phyloP scores from a whole-genome alignment of 2,797 vertebrate genomes.

The Gallirallus australis region DNA sequence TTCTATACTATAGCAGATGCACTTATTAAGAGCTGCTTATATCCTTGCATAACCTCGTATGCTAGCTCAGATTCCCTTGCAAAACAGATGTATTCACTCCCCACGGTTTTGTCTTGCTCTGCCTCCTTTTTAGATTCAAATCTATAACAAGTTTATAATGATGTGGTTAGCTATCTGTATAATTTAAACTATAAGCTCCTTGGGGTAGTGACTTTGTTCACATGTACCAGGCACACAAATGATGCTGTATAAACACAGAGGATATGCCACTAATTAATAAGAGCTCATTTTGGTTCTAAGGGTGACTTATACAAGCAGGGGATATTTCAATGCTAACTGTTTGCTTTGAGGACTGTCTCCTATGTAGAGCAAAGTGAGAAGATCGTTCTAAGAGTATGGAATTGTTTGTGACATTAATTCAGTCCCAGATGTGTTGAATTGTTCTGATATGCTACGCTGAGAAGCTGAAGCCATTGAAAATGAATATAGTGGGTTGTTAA shows the following conservation, averaged over 20 bases:
- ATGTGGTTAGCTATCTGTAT: background rate
- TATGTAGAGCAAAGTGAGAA: background rate
- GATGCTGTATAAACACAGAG: background rate
- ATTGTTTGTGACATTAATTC: slow-evolving; percentile 48
- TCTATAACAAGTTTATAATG: slow-evolving; percentile 10
- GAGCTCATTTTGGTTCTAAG: background rate
- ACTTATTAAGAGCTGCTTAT: background rate
- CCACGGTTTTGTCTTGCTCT: background rate
- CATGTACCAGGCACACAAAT: background rate
- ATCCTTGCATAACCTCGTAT: background rate
- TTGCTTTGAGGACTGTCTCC: background rate
- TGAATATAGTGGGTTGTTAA: background rate
- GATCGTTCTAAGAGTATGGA: background rate
- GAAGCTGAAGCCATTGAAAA: slow-evolving; percentile 15
- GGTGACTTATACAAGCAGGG: background rate
- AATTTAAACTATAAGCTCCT: background rate
- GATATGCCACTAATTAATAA: background rate
- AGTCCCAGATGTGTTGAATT: slow-evolving; percentile 43
- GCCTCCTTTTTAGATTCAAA: background rate
- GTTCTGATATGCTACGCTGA: background rate
- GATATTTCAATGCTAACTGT: background rate
- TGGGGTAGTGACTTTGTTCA: background rate
- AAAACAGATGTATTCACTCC: background rate
- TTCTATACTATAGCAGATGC: background rate
- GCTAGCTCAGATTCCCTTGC: background rate